Conservation (phyloP, 1,140 invertebrate species). For the Paralvinella palmiformis region DNA sequence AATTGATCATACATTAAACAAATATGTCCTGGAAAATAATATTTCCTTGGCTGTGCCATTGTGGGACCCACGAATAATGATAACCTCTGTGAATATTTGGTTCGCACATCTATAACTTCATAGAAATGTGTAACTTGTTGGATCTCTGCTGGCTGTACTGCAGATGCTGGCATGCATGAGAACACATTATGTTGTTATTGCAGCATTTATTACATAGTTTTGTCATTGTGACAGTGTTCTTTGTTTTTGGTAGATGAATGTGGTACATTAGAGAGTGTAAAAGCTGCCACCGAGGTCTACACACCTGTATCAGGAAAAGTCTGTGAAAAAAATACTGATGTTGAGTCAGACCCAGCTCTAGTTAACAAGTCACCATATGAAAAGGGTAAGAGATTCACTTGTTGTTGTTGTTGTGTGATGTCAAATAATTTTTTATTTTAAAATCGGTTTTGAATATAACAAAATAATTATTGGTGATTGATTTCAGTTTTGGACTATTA, state of each 20-base stretch:
- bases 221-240: not conserved
- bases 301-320: conserved; percentile 84
- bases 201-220: not conserved
- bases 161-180: not conserved
- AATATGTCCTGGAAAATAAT: no score
- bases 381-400: no score
- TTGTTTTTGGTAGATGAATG: conserved; percentile 27
- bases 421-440: no score
- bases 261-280: conserved; percentile 87
- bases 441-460: no score
- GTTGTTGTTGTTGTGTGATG: no score
- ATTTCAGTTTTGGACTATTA: no score
- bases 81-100: not conserved
- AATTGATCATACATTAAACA: no score
- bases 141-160: not conserved
- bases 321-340: conserved; percentile 71
- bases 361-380: conserved; percentile 90
- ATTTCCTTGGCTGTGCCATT: no score
- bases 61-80: no score
- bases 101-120: not conserved
- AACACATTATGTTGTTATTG: not conserved
- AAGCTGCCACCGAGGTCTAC: conserved; percentile 93
- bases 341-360: conserved; percentile 76
- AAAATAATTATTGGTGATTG: no score
- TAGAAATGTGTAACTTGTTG: not conserved